phyloP scores from a whole-genome alignment of 2,888 invertebrate species.

The Griposia aprilina region DNA sequence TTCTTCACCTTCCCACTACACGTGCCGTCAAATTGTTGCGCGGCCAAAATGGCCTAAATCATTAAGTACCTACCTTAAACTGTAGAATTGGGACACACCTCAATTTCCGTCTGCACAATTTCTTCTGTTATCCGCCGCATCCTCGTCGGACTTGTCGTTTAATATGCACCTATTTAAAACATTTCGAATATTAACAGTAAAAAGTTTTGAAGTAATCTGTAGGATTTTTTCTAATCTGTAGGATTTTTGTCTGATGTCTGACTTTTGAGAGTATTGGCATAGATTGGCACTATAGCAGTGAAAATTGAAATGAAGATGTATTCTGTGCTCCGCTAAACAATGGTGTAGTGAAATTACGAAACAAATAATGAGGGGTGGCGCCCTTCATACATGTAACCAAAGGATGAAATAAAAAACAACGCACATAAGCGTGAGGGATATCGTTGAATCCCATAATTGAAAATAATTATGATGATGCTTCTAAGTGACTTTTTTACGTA shows the following conservation, averaged over 20 bases:
- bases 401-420: no score
- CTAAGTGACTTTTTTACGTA: no score
- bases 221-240: not conserved
- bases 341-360: not conserved
- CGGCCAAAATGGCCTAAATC: not conserved
- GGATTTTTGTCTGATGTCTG: not conserved
- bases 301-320: not conserved
- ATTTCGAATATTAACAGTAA: not conserved
- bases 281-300: not conserved
- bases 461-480: no score
- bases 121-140: constrained; percentile 92
- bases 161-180: not conserved
- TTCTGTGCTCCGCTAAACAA: no score
- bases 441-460: no score
- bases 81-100: constrained; percentile 74
- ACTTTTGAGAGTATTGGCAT: no score
- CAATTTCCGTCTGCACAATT: constrained; percentile 76
- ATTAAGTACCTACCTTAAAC: no score
- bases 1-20: not conserved
- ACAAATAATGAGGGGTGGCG: no score
- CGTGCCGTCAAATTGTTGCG: not conserved
- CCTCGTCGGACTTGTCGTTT: constrained; percentile 95
- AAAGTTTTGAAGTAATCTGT: not conserved
- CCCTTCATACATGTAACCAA: no score
- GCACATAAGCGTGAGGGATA: no score